A percentile compares a stretch with the other conserved stretches of the same genome.
phyloP scores from a whole-genome alignment of 30 jellyfish, hydroid and myxozoan genomes.

The Mastigias papua region DNA sequence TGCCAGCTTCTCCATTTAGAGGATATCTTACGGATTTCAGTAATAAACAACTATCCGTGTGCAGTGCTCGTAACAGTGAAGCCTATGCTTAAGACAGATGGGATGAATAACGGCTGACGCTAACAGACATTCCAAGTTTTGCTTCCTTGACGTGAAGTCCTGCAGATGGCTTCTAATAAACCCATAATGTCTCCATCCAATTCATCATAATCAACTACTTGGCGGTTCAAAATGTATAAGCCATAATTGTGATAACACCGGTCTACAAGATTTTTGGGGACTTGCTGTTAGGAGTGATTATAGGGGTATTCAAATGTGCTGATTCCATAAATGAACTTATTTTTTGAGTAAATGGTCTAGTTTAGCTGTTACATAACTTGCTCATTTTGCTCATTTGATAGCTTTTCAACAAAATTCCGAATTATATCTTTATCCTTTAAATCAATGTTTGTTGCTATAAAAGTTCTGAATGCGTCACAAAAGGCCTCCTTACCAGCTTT shows the following conservation, averaged over 20 bases:
- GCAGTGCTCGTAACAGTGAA: not conserved
- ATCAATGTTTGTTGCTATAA: no score
- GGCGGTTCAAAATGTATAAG: constrained; percentile 22
- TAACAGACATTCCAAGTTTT: not conserved
- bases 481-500: no score
- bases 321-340: no score
- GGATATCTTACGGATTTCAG: not conserved
- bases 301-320: no score
- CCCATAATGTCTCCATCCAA: not conserved
- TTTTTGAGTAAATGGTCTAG: no score
- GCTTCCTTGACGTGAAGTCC: not conserved
- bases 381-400: no score
- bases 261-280: no score
- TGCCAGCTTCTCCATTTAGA: not conserved
- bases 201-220: constrained; percentile 29
- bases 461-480: no score
- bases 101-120: not conserved
- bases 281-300: no score
- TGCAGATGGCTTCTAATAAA: constrained; percentile 17
- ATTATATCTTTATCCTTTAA: no score
- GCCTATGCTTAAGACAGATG: not conserved
- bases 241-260: not conserved
- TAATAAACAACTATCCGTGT: not conserved
- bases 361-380: no score
- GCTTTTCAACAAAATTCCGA: no score